Conservation (phyloP, 2,113 vertebrate species). For the Arizona elegans region DNA sequence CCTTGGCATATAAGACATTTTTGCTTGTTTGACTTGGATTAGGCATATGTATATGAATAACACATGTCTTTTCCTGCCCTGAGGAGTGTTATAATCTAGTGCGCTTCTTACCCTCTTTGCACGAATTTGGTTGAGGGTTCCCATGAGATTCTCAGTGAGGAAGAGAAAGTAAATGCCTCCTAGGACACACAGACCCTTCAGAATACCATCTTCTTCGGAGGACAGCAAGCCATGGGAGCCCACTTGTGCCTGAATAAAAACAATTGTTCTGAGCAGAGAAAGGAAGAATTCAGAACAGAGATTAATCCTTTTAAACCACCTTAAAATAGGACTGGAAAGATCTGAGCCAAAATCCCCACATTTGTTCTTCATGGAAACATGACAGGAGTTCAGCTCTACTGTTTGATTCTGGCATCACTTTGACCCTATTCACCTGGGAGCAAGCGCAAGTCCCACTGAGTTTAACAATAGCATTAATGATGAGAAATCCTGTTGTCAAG, state of each 20-base stretch:
- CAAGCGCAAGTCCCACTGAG: too few relatives aligned
- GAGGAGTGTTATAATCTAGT: background rate
- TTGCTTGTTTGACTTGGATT: background rate
- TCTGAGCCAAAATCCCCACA: background rate
- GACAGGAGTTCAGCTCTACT: background rate
- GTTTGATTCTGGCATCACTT: background rate
- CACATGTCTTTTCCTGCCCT: background rate
- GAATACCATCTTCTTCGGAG: constrained; percentile 53
- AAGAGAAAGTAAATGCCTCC: constrained; percentile 76
- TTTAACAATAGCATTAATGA: background rate
- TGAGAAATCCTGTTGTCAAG: background rate
- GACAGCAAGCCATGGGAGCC: constrained; percentile 31
- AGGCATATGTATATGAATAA: background rate
- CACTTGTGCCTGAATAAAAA: constrained; percentile 62
- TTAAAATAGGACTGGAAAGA: background rate
- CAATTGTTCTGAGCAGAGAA: background rate
- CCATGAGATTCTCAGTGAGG: constrained; percentile 69
- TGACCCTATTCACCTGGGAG: background rate
- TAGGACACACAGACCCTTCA: constrained; percentile 69
- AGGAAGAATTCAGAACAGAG: background rate
- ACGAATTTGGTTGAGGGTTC: constrained; percentile 39
- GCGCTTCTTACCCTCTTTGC: background rate
- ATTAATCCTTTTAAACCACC: background rate
- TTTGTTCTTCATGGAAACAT: background rate
- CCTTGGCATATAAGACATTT: background rate